These are phyloP conservation scores for Patiria miniata DNA, from an alignment of 35 echinoderm and acorn worm genomes.

Conservation along the genomic window DNA sequence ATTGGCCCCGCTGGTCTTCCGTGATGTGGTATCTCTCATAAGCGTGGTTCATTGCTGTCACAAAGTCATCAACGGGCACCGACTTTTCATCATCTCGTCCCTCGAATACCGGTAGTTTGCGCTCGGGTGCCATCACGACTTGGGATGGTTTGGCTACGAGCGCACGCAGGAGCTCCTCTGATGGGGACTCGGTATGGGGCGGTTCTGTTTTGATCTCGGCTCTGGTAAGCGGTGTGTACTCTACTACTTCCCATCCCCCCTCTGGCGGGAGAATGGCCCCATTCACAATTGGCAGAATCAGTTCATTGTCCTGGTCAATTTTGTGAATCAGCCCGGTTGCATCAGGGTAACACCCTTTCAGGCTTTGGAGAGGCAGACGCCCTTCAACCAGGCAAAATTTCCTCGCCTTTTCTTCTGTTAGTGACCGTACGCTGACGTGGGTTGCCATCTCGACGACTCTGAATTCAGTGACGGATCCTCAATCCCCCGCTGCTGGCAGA, in stretches of 20 bases:
- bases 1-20: neutral
- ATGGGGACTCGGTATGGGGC: too few relatives aligned
- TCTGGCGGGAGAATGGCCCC: slow-evolving; percentile 1
- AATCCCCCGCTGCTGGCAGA: neutral
- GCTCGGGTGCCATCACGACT: slow-evolving; percentile 4
- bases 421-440: neutral
- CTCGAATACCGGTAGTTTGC: neutral
- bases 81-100: neutral
- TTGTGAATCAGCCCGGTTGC: neutral
- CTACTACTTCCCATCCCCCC: neutral
- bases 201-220: neutral
- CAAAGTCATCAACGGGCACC: neutral
- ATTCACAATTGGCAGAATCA: neutral
- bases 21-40: neutral
- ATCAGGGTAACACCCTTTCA: neutral
- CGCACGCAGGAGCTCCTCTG: neutral
- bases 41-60: neutral
- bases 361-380: neutral
- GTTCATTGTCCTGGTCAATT: neutral
- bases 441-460: neutral
- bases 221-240: too few relatives aligned
- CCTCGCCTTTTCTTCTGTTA: neutral
- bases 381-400: neutral
- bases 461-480: neutral
- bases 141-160: neutral